Conservation (phyloP, 2,888 invertebrate species). For the Biston stratarius region DNA sequence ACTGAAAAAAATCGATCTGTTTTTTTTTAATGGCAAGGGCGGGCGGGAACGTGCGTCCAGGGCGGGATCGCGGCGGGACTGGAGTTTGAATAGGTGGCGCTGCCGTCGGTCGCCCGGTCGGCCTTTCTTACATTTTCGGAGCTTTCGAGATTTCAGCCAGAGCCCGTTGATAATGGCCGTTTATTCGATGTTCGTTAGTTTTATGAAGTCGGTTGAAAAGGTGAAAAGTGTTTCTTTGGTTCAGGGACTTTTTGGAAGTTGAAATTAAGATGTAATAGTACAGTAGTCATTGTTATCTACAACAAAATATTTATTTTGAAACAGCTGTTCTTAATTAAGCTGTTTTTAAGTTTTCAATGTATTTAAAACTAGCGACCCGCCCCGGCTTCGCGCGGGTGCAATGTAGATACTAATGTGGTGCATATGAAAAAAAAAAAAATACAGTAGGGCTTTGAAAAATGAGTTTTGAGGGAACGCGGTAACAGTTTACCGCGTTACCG, state of each 20-base stretch:
- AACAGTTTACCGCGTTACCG: too few relatives aligned
- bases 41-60: conserved; percentile 11
- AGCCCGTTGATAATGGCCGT: conserved; percentile 16
- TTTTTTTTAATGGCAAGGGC: conserved; percentile 39
- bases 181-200: conserved; percentile 19
- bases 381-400: too few relatives aligned
- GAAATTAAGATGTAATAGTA: too few relatives aligned
- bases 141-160: conserved; percentile 24
- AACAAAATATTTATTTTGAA: too few relatives aligned
- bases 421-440: too few relatives aligned
- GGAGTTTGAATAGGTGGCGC: conserved; percentile 44
- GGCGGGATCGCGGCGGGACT: conserved; percentile 42
- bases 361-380: too few relatives aligned
- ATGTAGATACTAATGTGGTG: too few relatives aligned
- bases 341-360: too few relatives aligned
- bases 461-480: too few relatives aligned
- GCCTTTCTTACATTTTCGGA: conserved; percentile 25
- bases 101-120: conserved; percentile 37
- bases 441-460: too few relatives aligned
- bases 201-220: background rate
- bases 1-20: conserved; percentile 47
- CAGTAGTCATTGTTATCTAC: too few relatives aligned
- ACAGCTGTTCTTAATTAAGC: too few relatives aligned
- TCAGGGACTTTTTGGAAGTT: background rate
- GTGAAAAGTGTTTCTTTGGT: conserved; percentile 3